phyloP scores from a whole-genome alignment of 2,797 vertebrate species.

The Crocidura indochinensis region DNA sequence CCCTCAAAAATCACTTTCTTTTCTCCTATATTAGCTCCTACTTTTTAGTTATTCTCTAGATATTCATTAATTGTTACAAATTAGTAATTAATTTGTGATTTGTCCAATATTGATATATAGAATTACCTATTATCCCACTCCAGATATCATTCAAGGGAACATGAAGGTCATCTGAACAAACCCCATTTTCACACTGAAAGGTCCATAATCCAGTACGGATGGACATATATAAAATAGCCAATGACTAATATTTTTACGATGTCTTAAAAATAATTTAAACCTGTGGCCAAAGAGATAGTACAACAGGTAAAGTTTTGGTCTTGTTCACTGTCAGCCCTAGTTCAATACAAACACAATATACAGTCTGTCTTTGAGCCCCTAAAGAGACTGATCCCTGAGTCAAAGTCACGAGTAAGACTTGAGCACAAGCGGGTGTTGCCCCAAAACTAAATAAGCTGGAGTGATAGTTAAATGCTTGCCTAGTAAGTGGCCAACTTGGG shows the following conservation, averaged over 20 bases:
- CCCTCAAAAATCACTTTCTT: neutral
- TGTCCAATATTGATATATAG: neutral
- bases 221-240: neutral
- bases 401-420: too few relatives aligned
- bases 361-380: too few relatives aligned
- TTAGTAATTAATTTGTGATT: neutral
- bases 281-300: too few relatives aligned
- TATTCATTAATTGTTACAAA: neutral
- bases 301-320: too few relatives aligned
- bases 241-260: neutral
- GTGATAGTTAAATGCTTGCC: too few relatives aligned
- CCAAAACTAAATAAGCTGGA: too few relatives aligned
- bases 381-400: too few relatives aligned
- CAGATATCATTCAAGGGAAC: neutral
- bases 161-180: neutral
- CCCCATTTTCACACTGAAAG: neutral
- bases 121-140: neutral
- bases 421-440: too few relatives aligned
- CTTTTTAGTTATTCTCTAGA: conserved; percentile 25
- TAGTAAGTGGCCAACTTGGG: too few relatives aligned
- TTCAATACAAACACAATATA: too few relatives aligned
- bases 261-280: conserved; percentile 39
- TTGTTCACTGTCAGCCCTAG: too few relatives aligned
- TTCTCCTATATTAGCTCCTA: neutral
- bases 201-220: neutral